These are phyloP conservation scores for Litoditis marina DNA, from an alignment of 2,888 invertebrate genomes.

Conservation along the genomic window DNA sequence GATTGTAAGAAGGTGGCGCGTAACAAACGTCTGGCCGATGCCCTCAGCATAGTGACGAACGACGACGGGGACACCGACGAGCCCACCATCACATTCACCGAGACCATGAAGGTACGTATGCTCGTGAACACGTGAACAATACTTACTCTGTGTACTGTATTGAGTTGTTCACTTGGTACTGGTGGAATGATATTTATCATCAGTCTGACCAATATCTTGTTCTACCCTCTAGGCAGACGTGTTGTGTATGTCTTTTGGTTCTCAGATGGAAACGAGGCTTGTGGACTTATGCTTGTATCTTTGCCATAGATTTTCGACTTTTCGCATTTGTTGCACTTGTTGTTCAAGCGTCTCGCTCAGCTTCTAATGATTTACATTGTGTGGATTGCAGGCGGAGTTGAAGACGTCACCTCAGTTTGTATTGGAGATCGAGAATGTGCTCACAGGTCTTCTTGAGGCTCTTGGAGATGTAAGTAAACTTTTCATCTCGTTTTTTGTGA, in stretches of 20 bases:
- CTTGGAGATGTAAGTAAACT: slow-evolving; percentile 18
- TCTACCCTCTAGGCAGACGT: no score
- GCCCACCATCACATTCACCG: slow-evolving; percentile 38
- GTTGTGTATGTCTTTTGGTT: no score
- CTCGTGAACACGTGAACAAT: background rate
- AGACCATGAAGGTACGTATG: slow-evolving; percentile 26
- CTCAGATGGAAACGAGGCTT: no score
- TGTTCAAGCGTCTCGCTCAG: no score
- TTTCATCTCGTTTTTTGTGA: background rate
- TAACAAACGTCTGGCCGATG: slow-evolving; percentile 82
- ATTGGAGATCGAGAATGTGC: slow-evolving; percentile 24
- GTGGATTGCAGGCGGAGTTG: slow-evolving; percentile 2
- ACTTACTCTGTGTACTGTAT: background rate
- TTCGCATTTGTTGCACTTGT: no score
- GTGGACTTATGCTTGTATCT: no score
- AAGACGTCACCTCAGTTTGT: slow-evolving; percentile 19
- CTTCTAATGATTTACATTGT: no score
- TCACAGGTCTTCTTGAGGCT: slow-evolving; percentile 20
- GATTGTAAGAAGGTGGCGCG: slow-evolving; percentile 84
- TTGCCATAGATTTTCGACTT: no score
- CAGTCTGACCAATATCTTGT: no score
- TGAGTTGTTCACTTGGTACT: background rate
- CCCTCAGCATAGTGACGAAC: slow-evolving; percentile 81
- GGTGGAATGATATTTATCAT: no score
- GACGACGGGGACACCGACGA: slow-evolving; percentile 34